These are phyloP conservation scores for Hartigia nigra DNA, from an alignment of 2,888 invertebrate genomes.

Conservation along the genomic window DNA sequence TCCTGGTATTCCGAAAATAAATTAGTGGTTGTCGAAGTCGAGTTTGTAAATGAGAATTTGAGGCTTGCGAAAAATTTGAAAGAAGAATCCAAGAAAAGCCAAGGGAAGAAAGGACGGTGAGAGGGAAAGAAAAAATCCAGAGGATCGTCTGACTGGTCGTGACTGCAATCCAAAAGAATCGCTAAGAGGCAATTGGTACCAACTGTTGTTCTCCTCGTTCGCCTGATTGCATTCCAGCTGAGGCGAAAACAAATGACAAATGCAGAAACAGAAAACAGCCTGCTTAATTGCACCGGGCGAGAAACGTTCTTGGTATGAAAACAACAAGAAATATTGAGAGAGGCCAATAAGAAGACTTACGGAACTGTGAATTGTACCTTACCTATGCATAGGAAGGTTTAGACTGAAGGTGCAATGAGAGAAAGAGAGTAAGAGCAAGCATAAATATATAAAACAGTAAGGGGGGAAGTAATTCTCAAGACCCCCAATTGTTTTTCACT, in stretches of 20 bases:
- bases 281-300: constrained; percentile 17
- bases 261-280: constrained; percentile 28
- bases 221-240: constrained; percentile 50
- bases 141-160: constrained; percentile 40
- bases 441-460: constrained; percentile 9
- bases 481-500: constrained; percentile 33
- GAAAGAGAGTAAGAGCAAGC: constrained; percentile 16
- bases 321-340: constrained; percentile 17
- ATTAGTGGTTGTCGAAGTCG: background rate
- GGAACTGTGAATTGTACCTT: constrained; percentile 31
- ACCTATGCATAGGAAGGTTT: background rate
- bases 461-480: constrained; percentile 25
- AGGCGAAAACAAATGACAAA: constrained; percentile 57
- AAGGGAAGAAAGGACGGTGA: background rate
- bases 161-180: constrained; percentile 8
- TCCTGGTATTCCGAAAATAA: background rate
- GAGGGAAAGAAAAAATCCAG: background rate
- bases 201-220: constrained; percentile 33
- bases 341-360: constrained; percentile 36
- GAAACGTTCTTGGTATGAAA: constrained; percentile 15
- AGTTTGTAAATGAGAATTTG: background rate
- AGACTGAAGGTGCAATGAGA: background rate
- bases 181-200: background rate
- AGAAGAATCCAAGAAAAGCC: background rate
- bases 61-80: background rate